Evolutionary conservation across 2,797 vertebrate species (phyloP).

Genomic region (Anguilla obscura): DNA sequence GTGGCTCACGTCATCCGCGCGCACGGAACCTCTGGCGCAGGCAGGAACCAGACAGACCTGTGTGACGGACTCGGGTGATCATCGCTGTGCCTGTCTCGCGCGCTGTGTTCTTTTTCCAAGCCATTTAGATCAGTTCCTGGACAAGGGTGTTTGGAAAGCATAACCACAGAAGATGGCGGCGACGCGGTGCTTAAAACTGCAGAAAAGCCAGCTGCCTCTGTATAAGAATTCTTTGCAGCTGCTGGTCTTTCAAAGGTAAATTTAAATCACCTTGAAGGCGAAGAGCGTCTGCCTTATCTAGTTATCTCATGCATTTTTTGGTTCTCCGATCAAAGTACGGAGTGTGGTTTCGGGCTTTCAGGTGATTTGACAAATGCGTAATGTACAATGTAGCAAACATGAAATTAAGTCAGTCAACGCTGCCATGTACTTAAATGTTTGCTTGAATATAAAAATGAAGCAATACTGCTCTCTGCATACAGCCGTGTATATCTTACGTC

Average conservation of each 20-base stretch:
- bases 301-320: background rate
- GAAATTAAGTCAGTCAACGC: background rate
- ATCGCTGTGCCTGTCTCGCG: background rate
- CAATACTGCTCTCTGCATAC: background rate
- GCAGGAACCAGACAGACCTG: constrained; percentile 16
- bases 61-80: background rate
- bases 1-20: constrained; percentile 15
- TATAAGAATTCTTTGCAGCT: constrained; percentile 13
- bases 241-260: constrained; percentile 33
- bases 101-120: background rate
- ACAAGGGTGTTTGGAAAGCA: background rate
- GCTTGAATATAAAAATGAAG: background rate
- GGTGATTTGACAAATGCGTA: background rate
- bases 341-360: background rate
- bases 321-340: background rate
- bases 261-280: background rate
- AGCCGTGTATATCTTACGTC: background rate
- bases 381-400: background rate
- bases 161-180: constrained; percentile 30
- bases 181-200: constrained; percentile 31
- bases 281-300: background rate
- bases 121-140: constrained; percentile 9
- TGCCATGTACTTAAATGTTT: background rate
- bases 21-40: constrained; percentile 17
- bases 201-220: constrained; percentile 11